Conservation (phyloP, 2,888 invertebrate species). For the Drymonia ruficornis region DNA sequence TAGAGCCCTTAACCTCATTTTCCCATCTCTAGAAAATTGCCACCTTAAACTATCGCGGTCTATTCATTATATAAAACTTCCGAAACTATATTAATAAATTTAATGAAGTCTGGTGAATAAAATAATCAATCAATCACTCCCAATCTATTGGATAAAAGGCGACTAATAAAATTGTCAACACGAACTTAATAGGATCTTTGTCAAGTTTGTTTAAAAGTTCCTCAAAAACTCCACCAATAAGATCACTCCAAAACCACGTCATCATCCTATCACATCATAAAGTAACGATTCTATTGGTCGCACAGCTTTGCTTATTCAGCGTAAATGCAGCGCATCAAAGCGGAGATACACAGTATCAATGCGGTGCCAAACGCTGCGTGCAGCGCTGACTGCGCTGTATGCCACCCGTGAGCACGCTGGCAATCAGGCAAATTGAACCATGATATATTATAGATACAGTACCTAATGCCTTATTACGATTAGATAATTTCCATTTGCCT, state of each 20-base stretch:
- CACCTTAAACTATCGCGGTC: no score
- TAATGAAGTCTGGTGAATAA: no score
- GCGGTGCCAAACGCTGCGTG: not conserved
- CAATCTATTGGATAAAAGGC: no score
- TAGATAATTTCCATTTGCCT: no score
- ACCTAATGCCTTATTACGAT: not conserved
- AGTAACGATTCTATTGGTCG: not conserved
- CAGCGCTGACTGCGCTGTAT: not conserved
- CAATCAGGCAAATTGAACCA: not conserved
- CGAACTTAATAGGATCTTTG: no score
- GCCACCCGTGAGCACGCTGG: not conserved
- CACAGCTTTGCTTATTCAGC: not conserved
- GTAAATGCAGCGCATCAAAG: not conserved
- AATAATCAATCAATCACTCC: no score
- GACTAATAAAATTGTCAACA: no score
- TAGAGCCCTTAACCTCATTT: no score
- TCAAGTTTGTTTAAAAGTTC: not conserved
- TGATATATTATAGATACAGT: not conserved
- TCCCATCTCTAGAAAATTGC: no score
- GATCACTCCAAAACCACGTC: not conserved
- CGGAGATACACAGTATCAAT: not conserved
- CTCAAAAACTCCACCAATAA: not conserved
- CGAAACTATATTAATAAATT: no score
- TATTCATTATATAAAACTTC: no score
- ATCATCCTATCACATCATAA: not conserved